Evolutionary conservation across 1,140 invertebrate genomes (phyloP), one percentile per base, ranked within the genome.

Genomic region (Halictus rubicundus): DNA sequence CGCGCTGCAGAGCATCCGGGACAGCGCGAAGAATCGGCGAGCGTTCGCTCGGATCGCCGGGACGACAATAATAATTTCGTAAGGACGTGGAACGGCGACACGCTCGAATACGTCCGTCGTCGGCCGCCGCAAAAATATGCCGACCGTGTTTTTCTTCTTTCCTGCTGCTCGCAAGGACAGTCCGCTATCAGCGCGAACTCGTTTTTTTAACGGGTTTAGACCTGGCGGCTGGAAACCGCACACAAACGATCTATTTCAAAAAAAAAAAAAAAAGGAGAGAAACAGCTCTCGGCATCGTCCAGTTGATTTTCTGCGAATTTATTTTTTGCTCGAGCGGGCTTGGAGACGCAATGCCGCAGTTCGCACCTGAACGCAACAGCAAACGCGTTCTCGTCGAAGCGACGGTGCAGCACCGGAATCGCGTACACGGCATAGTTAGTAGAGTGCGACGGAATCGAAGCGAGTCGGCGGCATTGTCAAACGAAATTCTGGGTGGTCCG

Each of bases 351-450:
- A n/a, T n/a, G 32, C 32, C 32, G 32, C 5, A 32, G 32, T 4
- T 32, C 32, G 32, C 32, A 1, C 32, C 32, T n/a, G n/a, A n/a
- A n/a, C n/a, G n/a, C n/a, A n/a, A n/a, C n/a, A n/a, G n/a, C n/a
- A n/a, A n/a, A n/a, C n/a, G n/a, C n/a, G n/a, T 32, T 32, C 16
- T 52, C 19, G 49, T 16, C 49, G 49, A 52, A n/a, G 65, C 39
- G 78, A 59, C 57, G 42, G 39, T 21, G 57, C 70, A 68, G 81
- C 57, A 68, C 73, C 80, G 61, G 77, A 76, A 64, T 73, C 81
- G 81, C 52, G 82, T 78, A 80, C n/a, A n/a, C 75, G 82, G 71
- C 77, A 76, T 75, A 39, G 78, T 80, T 61, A 78, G 82, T 82
- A 82, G 66, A 84, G 65, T 79, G 70, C 49, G 70, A 69, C 77